Evolutionary conservation across 2,888 invertebrate species (phyloP).

Genomic region (Catocala fraxini): DNA sequence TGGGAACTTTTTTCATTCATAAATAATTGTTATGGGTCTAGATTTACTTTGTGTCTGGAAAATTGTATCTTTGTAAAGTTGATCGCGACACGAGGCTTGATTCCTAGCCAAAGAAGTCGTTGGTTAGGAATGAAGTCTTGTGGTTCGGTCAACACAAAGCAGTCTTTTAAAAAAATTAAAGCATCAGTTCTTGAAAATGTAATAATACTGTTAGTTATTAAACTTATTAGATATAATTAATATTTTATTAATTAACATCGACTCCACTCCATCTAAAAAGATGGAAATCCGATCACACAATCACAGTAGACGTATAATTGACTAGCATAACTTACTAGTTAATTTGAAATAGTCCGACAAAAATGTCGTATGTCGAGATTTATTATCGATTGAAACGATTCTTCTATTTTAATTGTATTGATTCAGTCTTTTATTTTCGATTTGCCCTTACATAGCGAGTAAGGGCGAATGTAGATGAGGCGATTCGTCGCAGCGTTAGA

Average conservation of each 20-base stretch:
- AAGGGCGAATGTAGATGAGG: background rate
- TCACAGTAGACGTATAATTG: slow-evolving; percentile 58
- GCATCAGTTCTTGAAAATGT: no score
- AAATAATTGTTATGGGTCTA: no score
- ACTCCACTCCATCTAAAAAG: slow-evolving; percentile 29
- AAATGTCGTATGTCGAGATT: slow-evolving; percentile 47
- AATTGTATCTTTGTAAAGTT: no score
- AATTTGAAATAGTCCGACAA: slow-evolving; percentile 61
- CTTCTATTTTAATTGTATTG: slow-evolving; percentile 55
- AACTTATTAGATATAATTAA: background rate
- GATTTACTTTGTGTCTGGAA: no score
- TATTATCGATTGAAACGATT: slow-evolving; percentile 53
- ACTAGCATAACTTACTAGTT: slow-evolving; percentile 69
- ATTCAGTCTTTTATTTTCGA: slow-evolving; percentile 34
- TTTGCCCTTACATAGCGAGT: slow-evolving; percentile 11
- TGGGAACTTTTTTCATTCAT: no score
- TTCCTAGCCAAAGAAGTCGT: no score
- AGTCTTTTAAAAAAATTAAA: no score
- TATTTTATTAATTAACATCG: slow-evolving; percentile 33
- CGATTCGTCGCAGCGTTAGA: background rate
- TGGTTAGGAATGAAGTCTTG: no score
- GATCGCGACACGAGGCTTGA: no score
- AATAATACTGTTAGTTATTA: no score
- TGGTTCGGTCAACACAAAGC: no score
- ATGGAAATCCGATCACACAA: slow-evolving; percentile 51